These are phyloP conservation scores for Mimumesa dahlbomi DNA, from an alignment of 2,888 invertebrate genomes.

Conservation along the genomic window DNA sequence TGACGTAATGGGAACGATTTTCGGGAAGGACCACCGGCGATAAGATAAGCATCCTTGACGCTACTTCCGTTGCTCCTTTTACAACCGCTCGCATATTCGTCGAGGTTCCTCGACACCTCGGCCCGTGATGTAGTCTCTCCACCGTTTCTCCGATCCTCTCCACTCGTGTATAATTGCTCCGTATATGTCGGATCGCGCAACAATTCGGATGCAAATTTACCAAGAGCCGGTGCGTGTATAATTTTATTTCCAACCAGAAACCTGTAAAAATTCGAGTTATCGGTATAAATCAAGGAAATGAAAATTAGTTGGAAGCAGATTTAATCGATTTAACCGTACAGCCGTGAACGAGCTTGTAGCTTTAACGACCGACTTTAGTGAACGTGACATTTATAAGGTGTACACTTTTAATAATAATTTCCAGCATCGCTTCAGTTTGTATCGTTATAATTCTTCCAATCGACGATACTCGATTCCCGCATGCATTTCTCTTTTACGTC, in stretches of 20 bases:
- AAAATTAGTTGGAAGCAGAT: conserved; percentile 16
- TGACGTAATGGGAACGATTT: conserved; percentile 57
- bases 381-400: no score
- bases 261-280: conserved; percentile 20
- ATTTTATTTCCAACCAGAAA: conserved; percentile 5
- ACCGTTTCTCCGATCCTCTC: not conserved
- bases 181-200: conserved; percentile 52
- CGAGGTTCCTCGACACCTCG: conserved; percentile 53
- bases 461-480: no score
- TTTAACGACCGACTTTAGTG: no score
- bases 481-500: no score
- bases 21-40: conserved; percentile 50
- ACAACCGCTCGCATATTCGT: conserved; percentile 21
- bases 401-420: no score
- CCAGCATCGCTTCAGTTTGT: no score
- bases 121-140: conserved; percentile 8
- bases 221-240: conserved; percentile 24
- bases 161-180: conserved; percentile 32
- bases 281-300: conserved; percentile 32
- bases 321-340: conserved; percentile 30
- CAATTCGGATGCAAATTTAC: conserved; percentile 70
- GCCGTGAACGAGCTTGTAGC: no score
- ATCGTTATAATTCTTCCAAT: no score
- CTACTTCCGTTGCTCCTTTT: conserved; percentile 27
- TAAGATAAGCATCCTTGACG: conserved; percentile 56